Evolutionary conservation across 2,888 invertebrate genomes (phyloP).

Genomic region (Ophion obscuratus): DNA sequence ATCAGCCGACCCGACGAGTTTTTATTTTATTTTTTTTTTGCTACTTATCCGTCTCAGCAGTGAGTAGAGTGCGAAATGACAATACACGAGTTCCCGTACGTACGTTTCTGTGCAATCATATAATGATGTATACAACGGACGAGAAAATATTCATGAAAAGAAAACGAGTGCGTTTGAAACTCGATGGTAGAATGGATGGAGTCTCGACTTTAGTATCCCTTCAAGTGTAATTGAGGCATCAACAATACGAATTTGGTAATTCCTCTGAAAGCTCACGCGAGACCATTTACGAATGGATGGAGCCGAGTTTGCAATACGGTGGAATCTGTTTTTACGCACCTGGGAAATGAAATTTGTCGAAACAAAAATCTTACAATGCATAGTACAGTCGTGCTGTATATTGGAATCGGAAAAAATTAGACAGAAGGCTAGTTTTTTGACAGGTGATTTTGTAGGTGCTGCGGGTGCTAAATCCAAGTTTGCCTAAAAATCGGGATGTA

Average conservation of each 20-base stretch:
- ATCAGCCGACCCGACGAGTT: conserved; percentile 4
- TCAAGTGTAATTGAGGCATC: conserved; percentile 59
- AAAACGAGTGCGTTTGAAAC: conserved; percentile 17
- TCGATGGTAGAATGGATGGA: conserved; percentile 34
- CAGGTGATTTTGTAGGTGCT: too few relatives aligned
- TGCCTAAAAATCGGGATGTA: too few relatives aligned
- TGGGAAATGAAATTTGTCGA: conserved; percentile 21
- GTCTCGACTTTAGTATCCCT: conserved; percentile 41
- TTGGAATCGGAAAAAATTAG: too few relatives aligned
- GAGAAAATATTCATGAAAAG: not conserved
- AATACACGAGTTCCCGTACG: conserved; percentile 29
- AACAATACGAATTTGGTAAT: conserved; percentile 16
- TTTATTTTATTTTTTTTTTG: conserved; percentile 18
- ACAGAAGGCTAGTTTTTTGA: too few relatives aligned
- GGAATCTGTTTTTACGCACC: conserved; percentile 9
- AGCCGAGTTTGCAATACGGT: conserved; percentile 43
- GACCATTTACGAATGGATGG: conserved; percentile 76
- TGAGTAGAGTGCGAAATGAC: conserved; percentile 57
- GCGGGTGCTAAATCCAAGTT: too few relatives aligned
- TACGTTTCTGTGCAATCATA: conserved; percentile 37
- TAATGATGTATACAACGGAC: conserved; percentile 31
- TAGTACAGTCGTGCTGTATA: too few relatives aligned
- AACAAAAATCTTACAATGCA: conserved; percentile 63
- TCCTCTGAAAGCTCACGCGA: conserved; percentile 71
- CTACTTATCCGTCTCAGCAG: conserved; percentile 34